Evolutionary conservation across 2,113 vertebrate species (phyloP).

Genomic region (Lepisosteus osseus): DNA sequence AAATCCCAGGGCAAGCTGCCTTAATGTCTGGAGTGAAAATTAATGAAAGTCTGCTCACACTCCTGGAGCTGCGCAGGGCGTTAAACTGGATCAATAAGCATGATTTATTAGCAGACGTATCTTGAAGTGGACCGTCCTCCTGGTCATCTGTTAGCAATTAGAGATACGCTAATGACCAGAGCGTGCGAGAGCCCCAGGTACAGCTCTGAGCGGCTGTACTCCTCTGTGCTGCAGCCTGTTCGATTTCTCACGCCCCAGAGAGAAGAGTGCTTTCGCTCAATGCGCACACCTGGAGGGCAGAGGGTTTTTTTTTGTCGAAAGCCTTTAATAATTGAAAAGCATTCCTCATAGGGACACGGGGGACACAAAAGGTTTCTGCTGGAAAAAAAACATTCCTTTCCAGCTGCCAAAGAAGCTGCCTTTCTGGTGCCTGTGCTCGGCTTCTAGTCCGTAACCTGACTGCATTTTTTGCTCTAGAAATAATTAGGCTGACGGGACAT

Average conservation of each 20-base stretch:
- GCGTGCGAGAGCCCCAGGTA: not conserved
- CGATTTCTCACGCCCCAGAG: conserved; percentile 4
- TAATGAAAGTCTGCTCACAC: too few species aligned
- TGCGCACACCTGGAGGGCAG: not conserved
- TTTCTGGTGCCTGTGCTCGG: too few species aligned
- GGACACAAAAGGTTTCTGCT: not conserved
- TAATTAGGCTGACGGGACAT: too few species aligned
- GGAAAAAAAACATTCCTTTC: not conserved
- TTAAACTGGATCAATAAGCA: too few species aligned
- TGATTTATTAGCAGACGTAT: not conserved
- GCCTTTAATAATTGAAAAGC: conserved; percentile 17
- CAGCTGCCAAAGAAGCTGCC: too few species aligned
- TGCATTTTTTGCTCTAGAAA: too few species aligned
- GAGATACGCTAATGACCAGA: not conserved
- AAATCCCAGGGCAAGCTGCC: too few species aligned
- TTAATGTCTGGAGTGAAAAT: too few species aligned
- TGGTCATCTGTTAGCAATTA: not conserved
- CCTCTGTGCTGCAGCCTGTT: not conserved
- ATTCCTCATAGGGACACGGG: not conserved
- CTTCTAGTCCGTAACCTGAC: too few species aligned
- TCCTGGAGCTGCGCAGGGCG: too few species aligned
- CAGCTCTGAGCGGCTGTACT: not conserved
- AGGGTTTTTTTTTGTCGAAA: not conserved
- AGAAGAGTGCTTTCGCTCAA: not conserved
- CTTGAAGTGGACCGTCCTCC: not conserved